Percentiles rank a stretch among this genome's conserved stretches.
Conservation (phyloP, 2,113 vertebrate species). For the Prolemur simus region DNA sequence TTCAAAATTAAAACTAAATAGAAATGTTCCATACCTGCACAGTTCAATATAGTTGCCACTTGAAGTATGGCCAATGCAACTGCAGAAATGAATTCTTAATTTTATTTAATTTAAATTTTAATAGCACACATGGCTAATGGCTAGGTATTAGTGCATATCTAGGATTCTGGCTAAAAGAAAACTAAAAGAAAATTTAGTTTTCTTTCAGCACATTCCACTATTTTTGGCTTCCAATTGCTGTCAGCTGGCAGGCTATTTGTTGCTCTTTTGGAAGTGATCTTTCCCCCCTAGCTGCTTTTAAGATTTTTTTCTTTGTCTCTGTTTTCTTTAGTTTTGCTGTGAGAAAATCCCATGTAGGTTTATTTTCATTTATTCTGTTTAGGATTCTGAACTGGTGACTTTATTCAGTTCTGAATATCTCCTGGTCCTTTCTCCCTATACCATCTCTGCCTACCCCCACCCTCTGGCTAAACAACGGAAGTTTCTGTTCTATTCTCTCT, state of each 20-base stretch:
- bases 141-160: not conserved
- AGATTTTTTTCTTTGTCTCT: not conserved
- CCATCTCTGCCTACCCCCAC: no score
- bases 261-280: no score
- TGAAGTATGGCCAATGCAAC: no score
- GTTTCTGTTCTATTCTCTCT: not conserved
- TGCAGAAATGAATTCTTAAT: not conserved
- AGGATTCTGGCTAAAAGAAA: not conserved
- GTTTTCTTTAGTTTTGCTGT: not conserved
- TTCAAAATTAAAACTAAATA: not conserved
- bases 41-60: no score
- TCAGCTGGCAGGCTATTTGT: fast-evolving
- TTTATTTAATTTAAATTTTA: not conserved
- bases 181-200: no score
- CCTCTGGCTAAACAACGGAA: not conserved
- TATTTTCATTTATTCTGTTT: no score
- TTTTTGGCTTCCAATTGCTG: not conserved
- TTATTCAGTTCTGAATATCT: not conserved
- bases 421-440: fast-evolving
- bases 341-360: not conserved
- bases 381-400: not conserved
- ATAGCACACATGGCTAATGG: not conserved
- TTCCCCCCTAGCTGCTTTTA: not conserved
- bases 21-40: fast-evolving
- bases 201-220: not conserved